phyloP scores from a whole-genome alignment of 2,797 vertebrate species.

The Decapterus maruadsi region DNA sequence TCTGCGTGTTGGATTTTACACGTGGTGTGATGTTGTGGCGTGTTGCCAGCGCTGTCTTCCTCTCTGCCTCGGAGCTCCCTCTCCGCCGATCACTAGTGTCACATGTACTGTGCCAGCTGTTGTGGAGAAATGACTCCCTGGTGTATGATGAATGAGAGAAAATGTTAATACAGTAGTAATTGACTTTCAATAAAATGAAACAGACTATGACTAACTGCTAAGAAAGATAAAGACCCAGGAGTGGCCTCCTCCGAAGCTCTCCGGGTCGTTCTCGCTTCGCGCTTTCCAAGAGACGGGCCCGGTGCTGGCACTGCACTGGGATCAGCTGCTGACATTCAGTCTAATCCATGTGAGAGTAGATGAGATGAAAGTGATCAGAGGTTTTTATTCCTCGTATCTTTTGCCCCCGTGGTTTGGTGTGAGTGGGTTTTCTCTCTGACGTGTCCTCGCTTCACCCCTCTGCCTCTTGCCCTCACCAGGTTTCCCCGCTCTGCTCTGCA shows the following conservation, averaged over 20 bases:
- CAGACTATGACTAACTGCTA: slow-evolving; percentile 37
- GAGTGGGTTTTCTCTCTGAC: not conserved
- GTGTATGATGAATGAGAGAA: slow-evolving; percentile 51
- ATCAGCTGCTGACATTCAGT: slow-evolving; percentile 10
- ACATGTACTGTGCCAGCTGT: slow-evolving; percentile 48
- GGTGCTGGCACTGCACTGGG: not conserved
- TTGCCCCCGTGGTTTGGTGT: slow-evolving; percentile 1
- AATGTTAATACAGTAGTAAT: slow-evolving; percentile 61
- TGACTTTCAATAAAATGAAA: slow-evolving; percentile 52
- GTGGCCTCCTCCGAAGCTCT: slow-evolving; percentile 1
- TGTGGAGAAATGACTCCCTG: slow-evolving; percentile 45
- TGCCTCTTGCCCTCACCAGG: not conserved
- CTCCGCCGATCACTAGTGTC: slow-evolving; percentile 29
- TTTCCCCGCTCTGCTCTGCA: not conserved
- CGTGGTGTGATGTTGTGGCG: slow-evolving; percentile 22
- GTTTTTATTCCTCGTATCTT: slow-evolving; percentile 10
- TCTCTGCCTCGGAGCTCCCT: slow-evolving; percentile 19
- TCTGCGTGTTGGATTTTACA: slow-evolving; percentile 17
- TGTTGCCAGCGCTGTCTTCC: slow-evolving; percentile 37
- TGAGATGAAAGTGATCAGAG: slow-evolving; percentile 13
- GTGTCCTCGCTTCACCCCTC: slow-evolving; percentile 18
- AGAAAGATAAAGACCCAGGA: slow-evolving; percentile 32
- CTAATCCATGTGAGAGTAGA: not conserved
- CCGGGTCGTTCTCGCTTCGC: not conserved
- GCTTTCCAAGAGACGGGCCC: not conserved